A percentile compares a stretch with the other conserved stretches of the same genome.
Conservation (phyloP, 2,888 invertebrate species). For the Ligdia adustata region DNA sequence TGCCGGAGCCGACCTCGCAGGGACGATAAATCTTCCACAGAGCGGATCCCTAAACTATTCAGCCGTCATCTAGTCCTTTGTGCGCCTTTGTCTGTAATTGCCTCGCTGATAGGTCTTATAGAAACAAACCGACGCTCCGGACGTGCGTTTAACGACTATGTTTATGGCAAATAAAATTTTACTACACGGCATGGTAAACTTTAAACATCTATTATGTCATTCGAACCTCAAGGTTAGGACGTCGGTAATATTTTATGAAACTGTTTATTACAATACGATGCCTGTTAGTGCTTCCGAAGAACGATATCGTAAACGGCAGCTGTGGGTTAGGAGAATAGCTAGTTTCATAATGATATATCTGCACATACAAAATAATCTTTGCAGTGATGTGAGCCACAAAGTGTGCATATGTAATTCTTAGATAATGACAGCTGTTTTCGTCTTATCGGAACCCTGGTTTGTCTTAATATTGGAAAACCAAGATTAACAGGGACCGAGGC, state of each 20-base stretch:
- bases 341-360: slow-evolving; percentile 12
- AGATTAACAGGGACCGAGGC: no score
- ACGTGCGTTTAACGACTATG: slow-evolving; percentile 54
- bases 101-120: slow-evolving; percentile 50
- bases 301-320: slow-evolving; percentile 10
- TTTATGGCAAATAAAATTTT: slow-evolving; percentile 64
- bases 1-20: slow-evolving; percentile 31
- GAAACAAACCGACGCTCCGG: slow-evolving; percentile 48
- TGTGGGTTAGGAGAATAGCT: neutral
- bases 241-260: slow-evolving; percentile 40
- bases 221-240: slow-evolving; percentile 53
- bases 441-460: slow-evolving; percentile 4
- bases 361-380: no score
- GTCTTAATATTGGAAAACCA: no score
- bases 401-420: no score
- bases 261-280: slow-evolving; percentile 22
- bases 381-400: no score
- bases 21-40: slow-evolving; percentile 50
- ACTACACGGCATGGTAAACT: slow-evolving; percentile 43
- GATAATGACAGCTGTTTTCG: neutral
- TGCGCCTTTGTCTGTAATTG: slow-evolving; percentile 53
- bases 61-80: slow-evolving; percentile 45
- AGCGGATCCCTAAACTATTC: slow-evolving; percentile 45
- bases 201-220: slow-evolving; percentile 43
- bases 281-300: slow-evolving; percentile 18